Conservation (phyloP, 2,888 invertebrate genomes). For the Chorisops tibialis region DNA sequence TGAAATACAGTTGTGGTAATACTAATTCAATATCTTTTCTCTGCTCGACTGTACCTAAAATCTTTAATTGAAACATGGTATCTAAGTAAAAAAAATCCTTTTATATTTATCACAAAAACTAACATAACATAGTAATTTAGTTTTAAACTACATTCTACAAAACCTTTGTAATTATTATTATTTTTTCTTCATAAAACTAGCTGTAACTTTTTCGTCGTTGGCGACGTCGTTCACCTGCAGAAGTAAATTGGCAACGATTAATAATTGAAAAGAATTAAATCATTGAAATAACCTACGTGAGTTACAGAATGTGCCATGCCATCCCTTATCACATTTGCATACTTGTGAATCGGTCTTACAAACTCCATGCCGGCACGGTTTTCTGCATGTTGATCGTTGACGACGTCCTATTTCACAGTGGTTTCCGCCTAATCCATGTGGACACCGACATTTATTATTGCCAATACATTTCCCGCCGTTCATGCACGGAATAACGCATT, state of each 20-base stretch:
- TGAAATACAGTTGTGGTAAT: too few species aligned
- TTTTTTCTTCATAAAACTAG: too few species aligned
- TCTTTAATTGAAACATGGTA: too few species aligned
- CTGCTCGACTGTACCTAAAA: too few species aligned
- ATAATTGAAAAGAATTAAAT: background rate
- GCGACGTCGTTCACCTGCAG: constrained; percentile 16
- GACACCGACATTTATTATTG: constrained; percentile 85
- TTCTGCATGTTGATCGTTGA: constrained; percentile 68
- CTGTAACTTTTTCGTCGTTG: constrained; percentile 11
- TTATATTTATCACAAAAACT: too few species aligned
- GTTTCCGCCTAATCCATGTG: constrained; percentile 77
- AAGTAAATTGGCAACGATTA: background rate
- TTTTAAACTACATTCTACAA: too few species aligned
- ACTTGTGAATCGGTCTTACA: constrained; percentile 66
- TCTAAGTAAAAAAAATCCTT: too few species aligned
- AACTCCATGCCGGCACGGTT: constrained; percentile 78
- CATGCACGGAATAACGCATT: constrained; percentile 85
- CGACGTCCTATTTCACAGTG: constrained; percentile 87
- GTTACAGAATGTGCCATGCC: constrained; percentile 78
- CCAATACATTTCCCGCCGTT: constrained; percentile 89
- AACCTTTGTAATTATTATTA: too few species aligned
- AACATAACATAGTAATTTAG: background rate
- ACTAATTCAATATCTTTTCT: too few species aligned
- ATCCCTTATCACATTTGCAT: constrained; percentile 78
- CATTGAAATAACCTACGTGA: constrained; percentile 56